Base-by-base conservation (phyloP, 2,113 vertebrate genomes). In the Callithrix jacchus region DNA sequence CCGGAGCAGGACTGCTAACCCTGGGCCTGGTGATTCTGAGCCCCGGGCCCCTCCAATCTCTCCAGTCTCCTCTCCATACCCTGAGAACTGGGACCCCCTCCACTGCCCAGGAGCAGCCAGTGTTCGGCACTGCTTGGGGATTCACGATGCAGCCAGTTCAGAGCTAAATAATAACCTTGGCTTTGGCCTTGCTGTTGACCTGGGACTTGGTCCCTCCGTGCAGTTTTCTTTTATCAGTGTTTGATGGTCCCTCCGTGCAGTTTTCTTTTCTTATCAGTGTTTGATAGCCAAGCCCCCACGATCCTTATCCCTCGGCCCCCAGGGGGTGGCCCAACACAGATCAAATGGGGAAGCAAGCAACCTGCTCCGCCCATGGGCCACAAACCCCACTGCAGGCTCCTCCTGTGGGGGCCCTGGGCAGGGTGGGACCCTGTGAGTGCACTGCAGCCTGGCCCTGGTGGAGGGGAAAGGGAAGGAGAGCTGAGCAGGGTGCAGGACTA, bases 161-260 rank as follows among this genome's bases (percentile, higher is more conserved):
- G 82, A 96, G 91, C 83, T 94, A 47, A 97, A 97, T 97, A 97
- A 98, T 77, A 97, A 98, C 82, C 90, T 77, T 88, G 54, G 81
- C 92, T 85, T 64, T 61, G 89, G 80, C 52, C 1, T 30, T 42
- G 37, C 85, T 73, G 6, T 7, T 3, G 17, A 61, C 20, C 68
- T 52, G 83, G 58, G 79, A 64, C 82, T 54, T 20, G 35, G 37
- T 47, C 54, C 89, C 52, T 40, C 4, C 0, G 71, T 85, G 56
- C 89, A 12, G 25, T 91, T 70, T 13, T 87, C 45, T 42, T 35
- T 71, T n/a, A 13, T n/a, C 21, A 58, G 30, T n/a, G 42, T 71
- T 4, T 54, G 81, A 17, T 10, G n/a, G n/a, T n/a, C n/a, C n/a
- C n/a, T n/a, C n/a, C 0, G 71, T 85, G 56, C 89, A 12, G 25